Conservation (phyloP, 2,113 vertebrate species). For the Caranx ignobilis region DNA sequence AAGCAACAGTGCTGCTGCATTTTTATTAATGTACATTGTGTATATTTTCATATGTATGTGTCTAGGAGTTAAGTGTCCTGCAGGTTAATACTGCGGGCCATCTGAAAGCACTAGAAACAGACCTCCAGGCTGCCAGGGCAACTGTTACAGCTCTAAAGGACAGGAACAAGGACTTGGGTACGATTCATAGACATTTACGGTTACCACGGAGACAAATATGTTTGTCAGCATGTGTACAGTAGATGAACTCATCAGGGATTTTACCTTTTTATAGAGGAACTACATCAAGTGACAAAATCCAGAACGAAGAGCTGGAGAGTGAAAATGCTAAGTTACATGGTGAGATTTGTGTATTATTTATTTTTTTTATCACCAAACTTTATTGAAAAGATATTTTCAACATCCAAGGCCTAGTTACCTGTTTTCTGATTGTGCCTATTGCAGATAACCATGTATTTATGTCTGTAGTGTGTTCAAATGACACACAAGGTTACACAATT, state of each 20-base stretch:
- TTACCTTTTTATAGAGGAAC: slow-evolving; percentile 75
- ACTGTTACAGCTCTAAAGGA: slow-evolving; percentile 75
- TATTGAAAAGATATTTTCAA: neutral
- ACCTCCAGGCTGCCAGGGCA: slow-evolving; percentile 73
- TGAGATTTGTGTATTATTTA: slow-evolving; percentile 55
- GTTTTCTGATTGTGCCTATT: neutral
- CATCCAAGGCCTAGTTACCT: neutral
- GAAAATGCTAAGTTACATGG: slow-evolving; percentile 80
- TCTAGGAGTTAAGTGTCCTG: slow-evolving; percentile 83
- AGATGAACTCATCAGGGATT: neutral
- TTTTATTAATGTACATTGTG: neutral
- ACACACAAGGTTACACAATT: neutral
- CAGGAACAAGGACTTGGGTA: slow-evolving; percentile 83
- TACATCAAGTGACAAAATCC: slow-evolving; percentile 77
- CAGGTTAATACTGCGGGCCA: slow-evolving; percentile 81
- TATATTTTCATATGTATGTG: neutral
- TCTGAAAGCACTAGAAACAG: slow-evolving; percentile 77
- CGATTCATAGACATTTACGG: slow-evolving; percentile 11
- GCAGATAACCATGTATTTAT: neutral
- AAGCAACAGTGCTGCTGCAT: neutral
- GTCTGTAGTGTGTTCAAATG: neutral
- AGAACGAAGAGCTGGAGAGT: slow-evolving; percentile 79
- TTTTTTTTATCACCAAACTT: neutral
- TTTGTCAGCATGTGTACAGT: neutral
- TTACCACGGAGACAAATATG: neutral